Conservation (phyloP, 2,888 invertebrate genomes). For the Dexiosoma caninum region DNA sequence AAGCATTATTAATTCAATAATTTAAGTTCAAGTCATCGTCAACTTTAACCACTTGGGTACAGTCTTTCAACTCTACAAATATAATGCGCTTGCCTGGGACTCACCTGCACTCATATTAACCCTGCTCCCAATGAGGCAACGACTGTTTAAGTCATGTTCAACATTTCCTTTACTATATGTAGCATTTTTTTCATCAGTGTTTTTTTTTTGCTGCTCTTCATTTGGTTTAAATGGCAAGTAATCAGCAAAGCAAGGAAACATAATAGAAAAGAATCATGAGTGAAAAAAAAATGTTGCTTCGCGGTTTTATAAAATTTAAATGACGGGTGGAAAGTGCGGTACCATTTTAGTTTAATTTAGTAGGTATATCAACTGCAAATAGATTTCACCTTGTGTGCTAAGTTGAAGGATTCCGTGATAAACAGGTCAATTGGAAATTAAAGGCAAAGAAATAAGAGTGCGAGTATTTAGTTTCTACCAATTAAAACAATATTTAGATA, state of each 20-base stretch:
- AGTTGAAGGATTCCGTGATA: not conserved
- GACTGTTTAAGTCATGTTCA: slow-evolving; percentile 32
- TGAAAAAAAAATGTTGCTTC: not conserved
- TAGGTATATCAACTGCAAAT: slow-evolving; percentile 37
- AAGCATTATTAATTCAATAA: slow-evolving; percentile 52
- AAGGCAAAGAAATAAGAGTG: too few species aligned
- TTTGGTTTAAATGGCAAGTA: slow-evolving; percentile 37
- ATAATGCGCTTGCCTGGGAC: slow-evolving; percentile 28
- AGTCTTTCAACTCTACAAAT: slow-evolving; percentile 9
- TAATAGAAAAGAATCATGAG: not conserved
- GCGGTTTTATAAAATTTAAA: slow-evolving; percentile 20
- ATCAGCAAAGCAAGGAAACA: slow-evolving; percentile 32
- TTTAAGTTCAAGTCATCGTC: slow-evolving; percentile 36
- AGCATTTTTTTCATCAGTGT: not conserved
- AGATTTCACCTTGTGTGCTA: slow-evolving; percentile 17
- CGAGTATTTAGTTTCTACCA: too few species aligned
- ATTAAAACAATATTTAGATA: too few species aligned
- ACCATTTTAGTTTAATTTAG: not conserved
- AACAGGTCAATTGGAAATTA: slow-evolving; percentile 22
- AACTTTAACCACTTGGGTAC: slow-evolving; percentile 28
- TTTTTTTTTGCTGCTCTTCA: slow-evolving; percentile 10
- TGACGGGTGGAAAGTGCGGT: not conserved
- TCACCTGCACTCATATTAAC: slow-evolving; percentile 13
- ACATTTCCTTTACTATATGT: slow-evolving; percentile 10
- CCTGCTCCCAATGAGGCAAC: not conserved